Percentiles rank a stretch among this genome's conserved stretches.
phyloP scores from a whole-genome alignment of 2,888 invertebrate species.

The Drepanosiphum platanoidis region DNA sequence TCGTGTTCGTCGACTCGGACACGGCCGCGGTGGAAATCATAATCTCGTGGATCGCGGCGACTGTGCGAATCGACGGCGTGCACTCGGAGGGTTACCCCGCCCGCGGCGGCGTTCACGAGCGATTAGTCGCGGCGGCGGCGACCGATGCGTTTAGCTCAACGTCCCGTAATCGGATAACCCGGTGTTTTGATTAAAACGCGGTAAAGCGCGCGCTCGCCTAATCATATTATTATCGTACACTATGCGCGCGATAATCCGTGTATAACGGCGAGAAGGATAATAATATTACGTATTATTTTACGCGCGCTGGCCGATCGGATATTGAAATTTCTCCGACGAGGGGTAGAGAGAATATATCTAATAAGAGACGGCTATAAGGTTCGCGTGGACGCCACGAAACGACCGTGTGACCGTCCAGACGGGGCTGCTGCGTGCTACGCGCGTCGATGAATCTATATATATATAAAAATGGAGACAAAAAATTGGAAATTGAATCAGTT shows the following conservation, averaged over 20 bases:
- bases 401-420: too few relatives aligned
- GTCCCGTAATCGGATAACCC: conserved; percentile 32
- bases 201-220: conserved; percentile 10
- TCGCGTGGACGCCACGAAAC: too few relatives aligned
- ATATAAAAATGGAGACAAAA: too few relatives aligned
- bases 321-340: too few relatives aligned
- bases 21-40: neutral
- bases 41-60: neutral
- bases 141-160: conserved; percentile 25
- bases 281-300: neutral
- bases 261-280: neutral
- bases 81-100: neutral
- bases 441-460: too few relatives aligned
- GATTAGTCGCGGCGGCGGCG: conserved; percentile 24
- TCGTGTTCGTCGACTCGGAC: too few relatives aligned
- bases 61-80: neutral
- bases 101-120: conserved; percentile 13
- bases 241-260: neutral
- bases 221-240: neutral
- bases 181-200: conserved; percentile 52
- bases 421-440: too few relatives aligned
- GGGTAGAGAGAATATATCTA: too few relatives aligned
- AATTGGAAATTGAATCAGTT: too few relatives aligned
- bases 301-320: too few relatives aligned
- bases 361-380: too few relatives aligned